Percentiles rank a stretch among this genome's conserved stretches.
phyloP scores from a whole-genome alignment of 2,888 invertebrate species.

The Copidosoma aretas region DNA sequence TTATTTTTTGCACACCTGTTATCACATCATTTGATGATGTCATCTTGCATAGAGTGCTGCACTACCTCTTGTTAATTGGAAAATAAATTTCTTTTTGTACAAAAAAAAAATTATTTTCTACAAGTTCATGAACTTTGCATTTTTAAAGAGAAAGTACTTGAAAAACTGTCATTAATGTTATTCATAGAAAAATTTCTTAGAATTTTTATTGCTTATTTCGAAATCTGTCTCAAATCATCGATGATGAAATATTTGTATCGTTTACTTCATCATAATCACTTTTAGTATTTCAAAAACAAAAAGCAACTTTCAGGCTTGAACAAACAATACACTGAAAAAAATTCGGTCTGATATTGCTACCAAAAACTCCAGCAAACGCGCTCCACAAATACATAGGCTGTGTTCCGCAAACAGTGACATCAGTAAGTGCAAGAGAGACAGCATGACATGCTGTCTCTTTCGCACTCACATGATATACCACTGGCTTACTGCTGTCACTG shows the following conservation, averaged over 20 bases:
- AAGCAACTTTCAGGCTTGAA: slow-evolving; percentile 27
- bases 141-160: slow-evolving; percentile 19
- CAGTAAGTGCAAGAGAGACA: too few relatives aligned
- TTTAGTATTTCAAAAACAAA: slow-evolving; percentile 16
- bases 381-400: slow-evolving; percentile 10
- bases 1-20: slow-evolving; percentile 16
- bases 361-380: too few relatives aligned
- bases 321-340: slow-evolving; percentile 27
- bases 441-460: too few relatives aligned
- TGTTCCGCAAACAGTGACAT: too few relatives aligned
- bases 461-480: too few relatives aligned
- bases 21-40: slow-evolving; percentile 15
- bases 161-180: slow-evolving; percentile 4
- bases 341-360: too few relatives aligned
- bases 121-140: not conserved
- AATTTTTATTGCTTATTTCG: slow-evolving; percentile 22
- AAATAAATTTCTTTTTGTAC: slow-evolving; percentile 23
- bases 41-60: slow-evolving; percentile 42
- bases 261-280: not conserved
- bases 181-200: not conserved
- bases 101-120: slow-evolving; percentile 6
- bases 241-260: too few relatives aligned
- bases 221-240: slow-evolving; percentile 16
- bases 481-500: too few relatives aligned
- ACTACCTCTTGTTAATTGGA: slow-evolving; percentile 50